Conservation (phyloP, 2,888 invertebrate genomes). For the Agapetus fuscipes region DNA sequence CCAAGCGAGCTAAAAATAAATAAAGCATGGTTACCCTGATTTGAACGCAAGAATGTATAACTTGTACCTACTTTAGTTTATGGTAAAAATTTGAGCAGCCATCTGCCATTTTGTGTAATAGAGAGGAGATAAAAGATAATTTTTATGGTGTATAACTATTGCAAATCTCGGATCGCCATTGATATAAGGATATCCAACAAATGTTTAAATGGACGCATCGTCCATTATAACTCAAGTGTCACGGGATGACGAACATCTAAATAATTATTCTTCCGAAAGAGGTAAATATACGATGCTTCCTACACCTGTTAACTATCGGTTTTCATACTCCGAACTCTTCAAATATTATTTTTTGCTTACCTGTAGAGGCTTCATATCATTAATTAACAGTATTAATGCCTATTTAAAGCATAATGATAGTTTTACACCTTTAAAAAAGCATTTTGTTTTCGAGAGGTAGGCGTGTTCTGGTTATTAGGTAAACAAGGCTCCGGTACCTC, state of each 20-base stretch:
- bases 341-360: too few species aligned
- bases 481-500: conserved; percentile 13
- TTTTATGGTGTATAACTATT: conserved; percentile 48
- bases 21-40: too few species aligned
- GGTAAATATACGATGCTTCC: conserved; percentile 47
- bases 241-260: conserved; percentile 94
- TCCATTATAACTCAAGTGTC: conserved; percentile 98
- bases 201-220: conserved; percentile 88
- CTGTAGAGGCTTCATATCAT: conserved; percentile 1
- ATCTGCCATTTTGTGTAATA: conserved; percentile 47
- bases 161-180: conserved; percentile 43
- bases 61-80: too few species aligned
- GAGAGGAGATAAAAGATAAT: conserved; percentile 48
- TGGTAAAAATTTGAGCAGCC: too few species aligned
- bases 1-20: too few species aligned
- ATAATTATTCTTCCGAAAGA: conserved; percentile 87
- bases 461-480: conserved; percentile 18
- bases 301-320: conserved; percentile 20
- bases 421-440: neutral
- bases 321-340: too few species aligned
- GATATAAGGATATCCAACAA: conserved; percentile 43
- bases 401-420: too few species aligned
- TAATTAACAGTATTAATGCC: too few species aligned
- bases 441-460: conserved; percentile 18
- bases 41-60: conserved; percentile 29